phyloP scores from a whole-genome alignment of 2,888 invertebrate genomes.

The Thumatha senex region DNA sequence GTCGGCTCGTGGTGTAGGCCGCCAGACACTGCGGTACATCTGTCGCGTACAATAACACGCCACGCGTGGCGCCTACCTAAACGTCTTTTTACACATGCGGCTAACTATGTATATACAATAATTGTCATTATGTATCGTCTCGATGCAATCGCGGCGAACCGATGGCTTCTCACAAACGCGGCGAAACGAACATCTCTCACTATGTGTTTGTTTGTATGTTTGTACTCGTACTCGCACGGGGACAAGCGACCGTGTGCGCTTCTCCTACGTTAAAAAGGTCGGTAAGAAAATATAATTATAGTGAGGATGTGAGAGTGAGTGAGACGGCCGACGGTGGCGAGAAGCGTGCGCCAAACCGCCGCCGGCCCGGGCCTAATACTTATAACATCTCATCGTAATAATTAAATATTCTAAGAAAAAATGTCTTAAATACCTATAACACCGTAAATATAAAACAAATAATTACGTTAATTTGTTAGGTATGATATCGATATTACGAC shows the following conservation, averaged over 20 bases:
- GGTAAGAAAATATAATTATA: constrained; percentile 82
- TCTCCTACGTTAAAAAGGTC: constrained; percentile 79
- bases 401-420: constrained; percentile 84
- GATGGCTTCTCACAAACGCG: constrained; percentile 82
- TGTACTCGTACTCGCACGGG: constrained; percentile 78
- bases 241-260: constrained; percentile 80
- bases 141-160: constrained; percentile 79
- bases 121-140: constrained; percentile 69
- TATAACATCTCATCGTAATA: constrained; percentile 81
- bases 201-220: constrained; percentile 64
- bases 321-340: constrained; percentile 70
- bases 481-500: constrained; percentile 82
- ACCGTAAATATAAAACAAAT: constrained; percentile 84
- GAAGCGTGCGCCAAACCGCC: constrained; percentile 57
- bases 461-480: constrained; percentile 83
- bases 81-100: constrained; percentile 77
- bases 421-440: constrained; percentile 83
- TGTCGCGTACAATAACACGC: constrained; percentile 52
- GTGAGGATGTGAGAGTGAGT: constrained; percentile 81
- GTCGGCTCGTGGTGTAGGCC: constrained; percentile 28
- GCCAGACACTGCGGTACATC: constrained; percentile 40
- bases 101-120: constrained; percentile 81
- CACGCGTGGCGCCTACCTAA: constrained; percentile 57
- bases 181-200: constrained; percentile 75
- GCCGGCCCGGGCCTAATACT: constrained; percentile 76